A percentile compares a stretch with the other conserved stretches of the same genome.
Conservation (phyloP, 2,797 vertebrate genomes). For the Lepidocolaptes lacrymiger region DNA sequence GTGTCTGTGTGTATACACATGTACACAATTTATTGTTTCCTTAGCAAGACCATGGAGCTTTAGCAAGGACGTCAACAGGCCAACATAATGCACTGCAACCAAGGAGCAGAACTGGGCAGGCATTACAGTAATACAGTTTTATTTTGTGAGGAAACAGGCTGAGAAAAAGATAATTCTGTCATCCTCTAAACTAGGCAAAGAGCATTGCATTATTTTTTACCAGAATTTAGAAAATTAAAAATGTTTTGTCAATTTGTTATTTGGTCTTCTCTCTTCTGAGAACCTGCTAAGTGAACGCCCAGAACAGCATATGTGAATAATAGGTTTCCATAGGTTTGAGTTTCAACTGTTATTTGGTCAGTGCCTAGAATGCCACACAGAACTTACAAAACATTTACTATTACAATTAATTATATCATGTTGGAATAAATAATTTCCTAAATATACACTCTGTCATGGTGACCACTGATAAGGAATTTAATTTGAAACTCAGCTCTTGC, state of each 20-base stretch:
- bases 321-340: background rate
- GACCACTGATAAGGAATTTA: slow-evolving; percentile 58
- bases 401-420: slow-evolving; percentile 35
- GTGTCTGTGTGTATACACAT: background rate
- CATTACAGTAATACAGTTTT: background rate
- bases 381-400: background rate
- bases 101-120: background rate
- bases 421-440: slow-evolving; percentile 64
- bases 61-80: background rate
- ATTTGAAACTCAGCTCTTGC: slow-evolving; percentile 48
- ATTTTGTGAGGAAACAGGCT: background rate
- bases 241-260: background rate
- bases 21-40: background rate
- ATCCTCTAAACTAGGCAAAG: background rate
- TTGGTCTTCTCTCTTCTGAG: background rate
- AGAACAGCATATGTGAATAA: background rate
- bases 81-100: background rate
- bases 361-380: background rate
- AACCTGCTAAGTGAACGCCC: background rate
- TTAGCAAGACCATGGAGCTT: background rate
- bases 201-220: background rate
- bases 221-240: background rate
- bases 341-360: background rate
- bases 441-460: slow-evolving; percentile 16
- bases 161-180: background rate